Evolutionary conservation across 1,140 invertebrate species (phyloP), one percentile per base, ranked within the genome.

Genomic region (Idris sp.): DNA sequence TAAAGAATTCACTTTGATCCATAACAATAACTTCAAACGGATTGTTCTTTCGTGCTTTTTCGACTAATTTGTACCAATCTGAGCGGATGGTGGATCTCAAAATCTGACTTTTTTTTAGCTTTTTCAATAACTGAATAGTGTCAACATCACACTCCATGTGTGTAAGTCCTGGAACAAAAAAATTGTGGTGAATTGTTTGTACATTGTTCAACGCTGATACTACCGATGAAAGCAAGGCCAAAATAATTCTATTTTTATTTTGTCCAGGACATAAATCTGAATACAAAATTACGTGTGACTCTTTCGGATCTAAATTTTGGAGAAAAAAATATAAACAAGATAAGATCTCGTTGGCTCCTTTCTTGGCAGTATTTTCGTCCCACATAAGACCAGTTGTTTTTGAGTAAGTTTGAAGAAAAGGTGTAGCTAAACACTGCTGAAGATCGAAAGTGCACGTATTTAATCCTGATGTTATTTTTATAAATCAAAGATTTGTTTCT

Each of bases 191-290:
- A 22, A 84, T 72, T 4, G 28, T 26, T 51, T 78, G 25, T 51
- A 75, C 10, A 15, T 41, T 64, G 10, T 43, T 41, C 35, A 58
- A 43, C 31, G 67, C 54, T 16, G 49, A 9, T 8, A 46, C 41
- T 13, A 30, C 14, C 6, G 77, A 28, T 3, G 38, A 33, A 13
- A 38, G 41, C n/a, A 74, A 38, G 33, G 68, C 58, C 43, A 64
- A 35, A 10, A 82, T 36, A 44, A 76, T 65, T 44, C 46, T 54
- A 40, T 83, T 83, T 69, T 82, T 83, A 54, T 83, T 85, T 54
- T 84, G 83, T 8, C 82, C 78, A 9, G 35, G 6, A 30, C 83
- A 84, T 9, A 54, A 74, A 43, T 84, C 81, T 33, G 76, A 84
- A 59, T 81, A 82, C 30, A 83, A 76, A 40, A 69, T 77, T 18